Conservation (phyloP, 2,797 vertebrate genomes). For the Intellagama lesueurii region DNA sequence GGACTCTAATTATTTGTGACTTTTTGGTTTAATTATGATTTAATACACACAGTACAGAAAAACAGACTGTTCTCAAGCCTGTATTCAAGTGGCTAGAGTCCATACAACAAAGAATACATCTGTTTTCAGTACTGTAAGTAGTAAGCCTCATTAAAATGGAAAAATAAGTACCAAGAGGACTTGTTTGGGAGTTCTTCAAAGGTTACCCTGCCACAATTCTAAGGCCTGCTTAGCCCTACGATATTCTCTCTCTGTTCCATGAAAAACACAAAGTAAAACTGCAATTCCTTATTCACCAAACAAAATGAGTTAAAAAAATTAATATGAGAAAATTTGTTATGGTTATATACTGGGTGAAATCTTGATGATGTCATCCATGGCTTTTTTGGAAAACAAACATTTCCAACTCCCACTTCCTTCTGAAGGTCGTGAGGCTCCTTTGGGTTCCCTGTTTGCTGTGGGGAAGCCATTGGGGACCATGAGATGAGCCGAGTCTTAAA, state of each 20-base stretch:
- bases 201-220: neutral
- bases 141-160: conserved; percentile 28
- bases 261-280: neutral
- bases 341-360: too few species aligned
- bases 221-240: neutral
- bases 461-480: too few species aligned
- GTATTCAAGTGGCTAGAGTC: too few species aligned
- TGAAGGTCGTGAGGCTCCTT: too few species aligned
- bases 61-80: too few species aligned
- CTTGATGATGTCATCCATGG: too few species aligned
- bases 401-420: too few species aligned
- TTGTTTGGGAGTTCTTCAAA: neutral
- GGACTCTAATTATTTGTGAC: neutral
- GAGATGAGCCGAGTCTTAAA: too few species aligned
- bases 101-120: conserved; percentile 24
- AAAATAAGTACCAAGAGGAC: neutral
- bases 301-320: neutral
- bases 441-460: too few species aligned
- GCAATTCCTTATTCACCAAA: fast-evolving
- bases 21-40: neutral
- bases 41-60: too few species aligned
- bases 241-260: neutral
- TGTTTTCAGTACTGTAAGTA: conserved; percentile 38
- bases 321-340: neutral
- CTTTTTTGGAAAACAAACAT: too few species aligned